These are phyloP conservation scores for Manis javanica DNA, from an alignment of 2,797 vertebrate genomes.

Conservation along the genomic window DNA sequence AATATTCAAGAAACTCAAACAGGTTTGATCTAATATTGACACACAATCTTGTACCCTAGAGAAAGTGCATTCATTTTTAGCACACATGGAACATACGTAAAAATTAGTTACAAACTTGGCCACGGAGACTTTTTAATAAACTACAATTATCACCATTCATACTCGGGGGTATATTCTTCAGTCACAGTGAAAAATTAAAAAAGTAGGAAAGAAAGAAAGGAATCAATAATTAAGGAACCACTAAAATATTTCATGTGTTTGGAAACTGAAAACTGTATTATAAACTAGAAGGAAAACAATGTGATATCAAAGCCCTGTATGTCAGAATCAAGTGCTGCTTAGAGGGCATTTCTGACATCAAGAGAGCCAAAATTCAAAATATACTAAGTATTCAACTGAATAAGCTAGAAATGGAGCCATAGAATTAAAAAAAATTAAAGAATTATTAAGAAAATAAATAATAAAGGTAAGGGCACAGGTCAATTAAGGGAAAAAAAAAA, in stretches of 20 bases:
- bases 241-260: neutral
- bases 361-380: neutral
- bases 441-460: neutral
- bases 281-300: conserved; percentile 16
- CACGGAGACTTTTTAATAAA: neutral
- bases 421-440: neutral
- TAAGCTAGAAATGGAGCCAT: neutral
- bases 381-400: neutral
- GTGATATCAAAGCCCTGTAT: too few species aligned
- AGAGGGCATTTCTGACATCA: neutral
- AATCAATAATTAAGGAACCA: neutral
- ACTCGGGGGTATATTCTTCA: neutral
- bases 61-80: neutral
- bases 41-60: neutral
- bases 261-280: neutral
- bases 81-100: neutral
- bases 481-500: neutral
- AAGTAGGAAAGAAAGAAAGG: neutral
- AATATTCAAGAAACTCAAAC: conserved; percentile 17
- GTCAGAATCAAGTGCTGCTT: neutral
- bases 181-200: neutral
- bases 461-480: neutral
- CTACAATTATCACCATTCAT: neutral
- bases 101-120: conserved; percentile 12
- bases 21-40: conserved; percentile 26